Evolutionary conservation across 2,113 vertebrate species (phyloP).

Genomic region (Saguinus imperator): DNA sequence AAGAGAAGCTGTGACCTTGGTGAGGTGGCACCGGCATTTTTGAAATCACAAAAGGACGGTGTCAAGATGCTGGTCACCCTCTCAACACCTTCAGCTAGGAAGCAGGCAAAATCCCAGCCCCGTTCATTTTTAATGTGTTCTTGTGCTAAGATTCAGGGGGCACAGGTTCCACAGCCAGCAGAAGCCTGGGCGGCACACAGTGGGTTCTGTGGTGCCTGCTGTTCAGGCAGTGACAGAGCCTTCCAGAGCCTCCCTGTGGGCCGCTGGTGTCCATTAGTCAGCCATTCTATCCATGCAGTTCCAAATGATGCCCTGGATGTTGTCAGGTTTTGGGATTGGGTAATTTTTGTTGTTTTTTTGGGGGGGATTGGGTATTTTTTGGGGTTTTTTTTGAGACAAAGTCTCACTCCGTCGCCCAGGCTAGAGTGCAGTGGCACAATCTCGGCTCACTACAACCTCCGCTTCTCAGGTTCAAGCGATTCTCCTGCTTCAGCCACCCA

Average conservation of each 20-base stretch:
- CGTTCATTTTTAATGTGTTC: accelerated
- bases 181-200: too few relatives aligned
- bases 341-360: too few relatives aligned
- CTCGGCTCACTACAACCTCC: too few relatives aligned
- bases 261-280: background rate
- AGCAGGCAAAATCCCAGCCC: accelerated
- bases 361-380: too few relatives aligned
- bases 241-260: background rate
- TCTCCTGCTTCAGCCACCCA: too few relatives aligned
- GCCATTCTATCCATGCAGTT: accelerated
- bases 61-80: accelerated
- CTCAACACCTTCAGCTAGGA: accelerated
- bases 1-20: background rate
- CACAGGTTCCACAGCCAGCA: accelerated
- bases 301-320: accelerated
- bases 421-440: too few relatives aligned
- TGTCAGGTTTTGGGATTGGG: background rate
- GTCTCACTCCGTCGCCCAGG: too few relatives aligned
- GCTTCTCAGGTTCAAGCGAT: too few relatives aligned
- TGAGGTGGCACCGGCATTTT: background rate
- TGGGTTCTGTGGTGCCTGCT: accelerated
- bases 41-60: too few relatives aligned
- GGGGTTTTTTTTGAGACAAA: too few relatives aligned
- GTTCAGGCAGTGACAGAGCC: background rate
- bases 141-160: background rate